Evolutionary conservation across 2,888 invertebrate genomes (phyloP).

Genomic region (Caenorhabditis sp.): DNA sequence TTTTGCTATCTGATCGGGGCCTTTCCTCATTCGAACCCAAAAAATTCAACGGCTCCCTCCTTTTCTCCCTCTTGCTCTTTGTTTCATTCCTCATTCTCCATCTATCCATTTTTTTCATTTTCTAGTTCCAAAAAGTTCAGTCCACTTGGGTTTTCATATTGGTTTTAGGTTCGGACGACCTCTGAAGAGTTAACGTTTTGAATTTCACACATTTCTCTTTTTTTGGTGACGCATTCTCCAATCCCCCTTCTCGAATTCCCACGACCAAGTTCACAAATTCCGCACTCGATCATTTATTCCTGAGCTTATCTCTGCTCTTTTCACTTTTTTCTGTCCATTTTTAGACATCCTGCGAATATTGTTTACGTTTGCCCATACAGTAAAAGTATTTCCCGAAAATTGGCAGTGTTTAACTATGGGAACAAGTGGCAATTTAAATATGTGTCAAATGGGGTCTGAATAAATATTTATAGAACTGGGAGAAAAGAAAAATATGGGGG

Average conservation of each 20-base stretch:
- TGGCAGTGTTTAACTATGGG: slow-evolving; percentile 18
- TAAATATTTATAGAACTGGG: slow-evolving; percentile 9
- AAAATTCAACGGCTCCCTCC: slow-evolving; percentile 34
- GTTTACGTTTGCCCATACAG: slow-evolving; percentile 14
- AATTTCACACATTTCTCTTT: slow-evolving; percentile 33
- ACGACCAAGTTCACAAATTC: slow-evolving; percentile 14
- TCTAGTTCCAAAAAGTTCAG: slow-evolving; percentile 8
- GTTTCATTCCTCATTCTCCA: slow-evolving; percentile 18
- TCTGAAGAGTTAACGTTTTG: slow-evolving; percentile 43
- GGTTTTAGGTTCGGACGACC: slow-evolving; percentile 6
- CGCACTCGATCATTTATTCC: slow-evolving; percentile 1
- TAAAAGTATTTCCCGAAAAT: slow-evolving; percentile 1
- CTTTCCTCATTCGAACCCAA: slow-evolving; percentile 47
- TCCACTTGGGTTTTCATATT: background rate
- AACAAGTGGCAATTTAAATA: slow-evolving; percentile 18
- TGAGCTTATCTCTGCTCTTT: slow-evolving; percentile 18
- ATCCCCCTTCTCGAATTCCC: slow-evolving; percentile 36
- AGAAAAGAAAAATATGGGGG: too few species aligned
- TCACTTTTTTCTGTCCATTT: background rate
- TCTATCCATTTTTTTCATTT: background rate
- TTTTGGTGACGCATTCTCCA: slow-evolving; percentile 4
- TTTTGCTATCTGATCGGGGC: slow-evolving; percentile 57
- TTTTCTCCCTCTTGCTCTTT: background rate
- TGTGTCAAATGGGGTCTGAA: slow-evolving; percentile 8
- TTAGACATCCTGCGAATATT: slow-evolving; percentile 1